phyloP scores from a whole-genome alignment of 1,140 invertebrate species.

The Lycorma delicatula region DNA sequence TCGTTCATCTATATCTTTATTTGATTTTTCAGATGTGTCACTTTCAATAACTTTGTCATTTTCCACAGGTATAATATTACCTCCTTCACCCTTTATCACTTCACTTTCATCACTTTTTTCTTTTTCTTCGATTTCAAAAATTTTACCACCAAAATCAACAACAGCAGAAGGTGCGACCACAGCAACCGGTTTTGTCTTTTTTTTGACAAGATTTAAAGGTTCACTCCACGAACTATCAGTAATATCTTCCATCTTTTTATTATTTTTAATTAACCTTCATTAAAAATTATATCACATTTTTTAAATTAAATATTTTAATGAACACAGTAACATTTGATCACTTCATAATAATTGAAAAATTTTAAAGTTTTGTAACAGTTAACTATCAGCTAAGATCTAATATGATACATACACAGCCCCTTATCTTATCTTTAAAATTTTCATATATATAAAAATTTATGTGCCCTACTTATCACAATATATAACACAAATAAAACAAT shows the following conservation, averaged over 20 bases:
- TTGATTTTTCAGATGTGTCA: not conserved
- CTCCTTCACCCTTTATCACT: constrained; percentile 25
- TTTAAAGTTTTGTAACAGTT: too few species aligned
- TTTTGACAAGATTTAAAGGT: constrained; percentile 37
- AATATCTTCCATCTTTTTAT: constrained; percentile 16
- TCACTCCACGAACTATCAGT: constrained; percentile 22
- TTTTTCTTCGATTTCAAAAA: constrained; percentile 15
- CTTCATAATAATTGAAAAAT: too few species aligned
- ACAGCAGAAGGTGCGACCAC: constrained; percentile 38
- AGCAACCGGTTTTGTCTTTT: constrained; percentile 41
- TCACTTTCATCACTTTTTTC: constrained; percentile 18
- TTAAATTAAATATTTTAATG: too few species aligned
- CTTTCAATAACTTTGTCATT: not conserved
- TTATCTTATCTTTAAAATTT: too few species aligned
- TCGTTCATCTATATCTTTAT: not conserved
- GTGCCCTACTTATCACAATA: too few species aligned
- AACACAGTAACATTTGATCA: too few species aligned
- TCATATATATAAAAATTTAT: too few species aligned
- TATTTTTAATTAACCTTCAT: too few species aligned
- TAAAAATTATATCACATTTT: too few species aligned
- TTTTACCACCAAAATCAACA: constrained; percentile 26
- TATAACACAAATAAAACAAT: too few species aligned
- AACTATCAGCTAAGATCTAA: too few species aligned
- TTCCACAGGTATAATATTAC: not conserved
- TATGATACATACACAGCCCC: too few species aligned